phyloP scores from a whole-genome alignment of 2,797 vertebrate genomes.

The Enteromius argenteus region DNA sequence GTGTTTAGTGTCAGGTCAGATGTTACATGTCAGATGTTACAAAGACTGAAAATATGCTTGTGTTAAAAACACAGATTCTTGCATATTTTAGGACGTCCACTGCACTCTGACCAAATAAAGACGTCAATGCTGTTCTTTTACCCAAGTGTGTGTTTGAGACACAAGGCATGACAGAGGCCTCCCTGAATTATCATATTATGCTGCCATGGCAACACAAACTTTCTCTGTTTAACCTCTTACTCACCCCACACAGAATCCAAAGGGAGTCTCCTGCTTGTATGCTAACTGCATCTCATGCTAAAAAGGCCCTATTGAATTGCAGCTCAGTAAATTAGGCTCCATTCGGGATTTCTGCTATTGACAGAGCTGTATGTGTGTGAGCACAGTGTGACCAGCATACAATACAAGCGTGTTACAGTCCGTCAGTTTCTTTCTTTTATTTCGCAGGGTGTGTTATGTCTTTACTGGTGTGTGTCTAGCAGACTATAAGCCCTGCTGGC shows the following conservation, averaged over 20 bases:
- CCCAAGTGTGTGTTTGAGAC: constrained; percentile 25
- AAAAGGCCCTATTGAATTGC: constrained; percentile 34
- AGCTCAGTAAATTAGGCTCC: constrained; percentile 52
- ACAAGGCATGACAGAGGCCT: constrained; percentile 3
- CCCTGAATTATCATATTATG: constrained; percentile 68
- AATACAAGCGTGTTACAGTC: constrained; percentile 31
- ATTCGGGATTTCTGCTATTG: constrained; percentile 37
- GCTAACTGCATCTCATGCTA: constrained; percentile 20
- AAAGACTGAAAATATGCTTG: not conserved
- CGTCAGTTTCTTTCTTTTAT: constrained; percentile 3
- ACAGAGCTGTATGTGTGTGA: constrained; percentile 5
- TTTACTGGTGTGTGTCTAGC: constrained; percentile 1
- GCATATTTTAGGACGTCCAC: not conserved
- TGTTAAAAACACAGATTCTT: constrained; percentile 15
- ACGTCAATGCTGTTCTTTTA: constrained; percentile 10
- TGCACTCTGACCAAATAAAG: constrained; percentile 31
- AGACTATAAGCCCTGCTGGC: not conserved
- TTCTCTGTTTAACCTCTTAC: constrained; percentile 31
- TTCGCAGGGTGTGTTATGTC: constrained; percentile 14
- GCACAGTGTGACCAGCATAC: constrained; percentile 24
- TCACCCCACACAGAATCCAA: constrained; percentile 9
- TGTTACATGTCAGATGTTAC: constrained; percentile 4
- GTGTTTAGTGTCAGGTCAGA: constrained; percentile 23
- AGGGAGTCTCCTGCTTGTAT: constrained; percentile 15
- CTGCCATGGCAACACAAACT: constrained; percentile 77